phyloP scores from a whole-genome alignment of 1,140 invertebrate genomes.

The Bombus pyrosoma region DNA sequence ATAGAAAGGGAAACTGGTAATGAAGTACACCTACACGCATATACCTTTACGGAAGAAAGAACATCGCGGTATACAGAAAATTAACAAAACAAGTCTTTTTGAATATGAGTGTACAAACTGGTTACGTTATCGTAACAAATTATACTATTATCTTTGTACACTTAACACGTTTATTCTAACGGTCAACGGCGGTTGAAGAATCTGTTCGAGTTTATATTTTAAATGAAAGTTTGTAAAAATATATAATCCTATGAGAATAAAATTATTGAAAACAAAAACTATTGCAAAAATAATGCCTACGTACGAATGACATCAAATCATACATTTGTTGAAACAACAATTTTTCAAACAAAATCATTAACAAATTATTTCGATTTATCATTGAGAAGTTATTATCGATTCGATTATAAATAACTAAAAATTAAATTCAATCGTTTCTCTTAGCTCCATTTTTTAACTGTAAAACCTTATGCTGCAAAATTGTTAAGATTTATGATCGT shows the following conservation, averaged over 20 bases:
- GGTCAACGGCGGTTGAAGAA: neutral
- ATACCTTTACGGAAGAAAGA: slow-evolving; percentile 1
- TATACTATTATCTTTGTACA: slow-evolving; percentile 21
- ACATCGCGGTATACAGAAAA: slow-evolving; percentile 53
- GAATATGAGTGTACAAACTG: slow-evolving; percentile 55
- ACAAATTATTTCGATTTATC: neutral
- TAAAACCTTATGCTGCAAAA: neutral
- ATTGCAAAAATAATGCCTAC: neutral
- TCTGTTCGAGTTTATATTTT: neutral
- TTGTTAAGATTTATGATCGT: neutral
- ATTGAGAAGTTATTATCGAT: neutral
- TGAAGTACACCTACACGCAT: neutral
- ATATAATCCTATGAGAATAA: too few species aligned
- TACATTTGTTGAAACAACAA: neutral
- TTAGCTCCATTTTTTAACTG: neutral
- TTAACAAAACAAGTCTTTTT: slow-evolving; percentile 51
- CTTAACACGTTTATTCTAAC: neutral
- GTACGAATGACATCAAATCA: neutral
- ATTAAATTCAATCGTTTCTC: neutral
- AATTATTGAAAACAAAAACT: neutral
- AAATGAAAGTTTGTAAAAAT: neutral
- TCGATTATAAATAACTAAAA: neutral
- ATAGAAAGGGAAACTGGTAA: slow-evolving; percentile 23
- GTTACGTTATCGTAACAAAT: slow-evolving; percentile 45
- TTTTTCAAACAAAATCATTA: neutral